Percentiles rank a stretch among this genome's conserved stretches.
Conservation (phyloP, 2,888 invertebrate genomes). For the Heliconius hortense region DNA sequence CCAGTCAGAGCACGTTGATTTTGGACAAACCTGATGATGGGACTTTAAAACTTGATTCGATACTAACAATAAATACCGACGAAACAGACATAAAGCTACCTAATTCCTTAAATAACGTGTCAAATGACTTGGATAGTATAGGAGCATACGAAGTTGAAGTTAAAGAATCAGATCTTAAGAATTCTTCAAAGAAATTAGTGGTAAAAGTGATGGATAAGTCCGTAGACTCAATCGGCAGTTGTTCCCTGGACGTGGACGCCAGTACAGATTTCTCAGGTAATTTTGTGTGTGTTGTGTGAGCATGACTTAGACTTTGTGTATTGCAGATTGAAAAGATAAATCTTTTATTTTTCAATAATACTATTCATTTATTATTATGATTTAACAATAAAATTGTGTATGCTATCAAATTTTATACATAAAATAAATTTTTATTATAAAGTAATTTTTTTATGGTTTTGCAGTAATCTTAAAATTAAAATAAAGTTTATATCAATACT, state of each 20-base stretch:
- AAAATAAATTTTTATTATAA: neutral
- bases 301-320: slow-evolving; percentile 30
- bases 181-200: slow-evolving; percentile 63
- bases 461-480: neutral
- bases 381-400: neutral
- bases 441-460: neutral
- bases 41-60: slow-evolving; percentile 63
- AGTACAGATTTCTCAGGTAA: slow-evolving; percentile 89
- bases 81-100: slow-evolving; percentile 75
- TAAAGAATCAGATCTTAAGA: slow-evolving; percentile 70
- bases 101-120: slow-evolving; percentile 64
- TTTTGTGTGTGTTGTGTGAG: slow-evolving; percentile 50
- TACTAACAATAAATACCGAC: slow-evolving; percentile 72
- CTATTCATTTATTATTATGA: neutral
- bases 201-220: slow-evolving; percentile 87
- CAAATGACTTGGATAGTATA: slow-evolving; percentile 71
- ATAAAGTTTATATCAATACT: neutral
- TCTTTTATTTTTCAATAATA: slow-evolving; percentile 2
- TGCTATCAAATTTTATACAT: neutral
- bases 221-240: slow-evolving; percentile 92
- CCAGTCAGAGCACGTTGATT: slow-evolving; percentile 76
- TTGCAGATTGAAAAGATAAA: slow-evolving; percentile 19
- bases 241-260: slow-evolving; percentile 92
- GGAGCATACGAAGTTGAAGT: slow-evolving; percentile 76
- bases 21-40: slow-evolving; percentile 64